Evolutionary conservation across 2,113 vertebrate species (phyloP).

Genomic region (Lagenorhynchus albirostris): DNA sequence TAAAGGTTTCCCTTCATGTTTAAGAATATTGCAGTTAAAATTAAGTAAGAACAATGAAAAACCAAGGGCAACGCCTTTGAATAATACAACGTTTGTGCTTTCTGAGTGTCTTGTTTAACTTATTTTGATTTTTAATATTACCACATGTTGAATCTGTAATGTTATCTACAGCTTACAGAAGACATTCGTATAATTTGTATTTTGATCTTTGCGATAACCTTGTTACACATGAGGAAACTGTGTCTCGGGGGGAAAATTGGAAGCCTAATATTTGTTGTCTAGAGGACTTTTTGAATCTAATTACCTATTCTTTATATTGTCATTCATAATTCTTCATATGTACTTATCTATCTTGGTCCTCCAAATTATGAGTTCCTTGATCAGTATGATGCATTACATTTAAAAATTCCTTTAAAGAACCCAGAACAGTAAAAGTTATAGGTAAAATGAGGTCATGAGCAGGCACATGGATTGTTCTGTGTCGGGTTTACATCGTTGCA

Average conservation of each 20-base stretch:
- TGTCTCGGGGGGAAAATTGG: neutral
- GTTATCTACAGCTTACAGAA: neutral
- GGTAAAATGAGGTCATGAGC: neutral
- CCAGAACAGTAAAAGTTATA: neutral
- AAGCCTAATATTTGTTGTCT: neutral
- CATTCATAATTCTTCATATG: neutral
- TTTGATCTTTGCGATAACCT: neutral
- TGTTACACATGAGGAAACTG: neutral
- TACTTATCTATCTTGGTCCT: neutral
- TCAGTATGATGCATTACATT: neutral
- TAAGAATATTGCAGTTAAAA: neutral
- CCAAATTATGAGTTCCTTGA: neutral
- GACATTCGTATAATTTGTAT: neutral
- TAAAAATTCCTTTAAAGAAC: neutral
- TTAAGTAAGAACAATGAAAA: neutral
- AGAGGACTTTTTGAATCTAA: neutral
- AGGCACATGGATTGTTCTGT: neutral
- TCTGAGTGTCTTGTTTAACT: neutral
- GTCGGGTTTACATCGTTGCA: neutral
- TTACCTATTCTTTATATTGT: neutral
- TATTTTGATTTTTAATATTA: neutral
- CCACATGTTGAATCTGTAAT: neutral
- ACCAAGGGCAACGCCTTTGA: neutral
- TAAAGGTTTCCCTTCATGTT: neutral
- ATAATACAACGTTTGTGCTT: neutral